phyloP scores from a whole-genome alignment of 2,797 vertebrate genomes.

The Fratercula arctica region DNA sequence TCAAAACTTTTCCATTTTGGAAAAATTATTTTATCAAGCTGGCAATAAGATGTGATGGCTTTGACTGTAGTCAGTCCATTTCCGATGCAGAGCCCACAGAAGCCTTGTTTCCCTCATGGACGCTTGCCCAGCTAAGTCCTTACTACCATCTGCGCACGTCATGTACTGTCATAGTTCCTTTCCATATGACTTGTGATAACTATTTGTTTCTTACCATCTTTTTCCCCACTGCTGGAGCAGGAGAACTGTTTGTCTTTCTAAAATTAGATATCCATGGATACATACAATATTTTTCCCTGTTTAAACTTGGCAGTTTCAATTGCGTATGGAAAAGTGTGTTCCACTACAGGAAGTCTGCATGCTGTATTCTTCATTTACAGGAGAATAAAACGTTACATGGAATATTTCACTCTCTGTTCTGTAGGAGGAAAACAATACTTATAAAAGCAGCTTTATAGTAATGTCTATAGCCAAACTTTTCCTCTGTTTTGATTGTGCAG shows the following conservation, averaged over 20 bases:
- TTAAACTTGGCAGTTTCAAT: conserved; percentile 21
- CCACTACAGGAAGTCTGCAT: conserved; percentile 10
- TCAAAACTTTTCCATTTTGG: neutral
- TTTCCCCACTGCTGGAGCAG: neutral
- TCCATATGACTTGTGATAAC: neutral
- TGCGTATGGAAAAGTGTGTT: neutral
- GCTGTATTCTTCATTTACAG: neutral
- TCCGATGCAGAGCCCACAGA: neutral
- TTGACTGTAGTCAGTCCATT: neutral
- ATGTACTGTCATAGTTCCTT: neutral
- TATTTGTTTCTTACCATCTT: conserved; percentile 6
- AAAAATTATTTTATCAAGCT: neutral
- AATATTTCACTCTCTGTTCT: neutral
- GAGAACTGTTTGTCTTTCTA: conserved; percentile 39
- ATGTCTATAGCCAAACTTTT: neutral
- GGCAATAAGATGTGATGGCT: neutral
- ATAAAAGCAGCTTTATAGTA: neutral
- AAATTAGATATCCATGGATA: conserved; percentile 48
- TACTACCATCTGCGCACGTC: fast-evolving
- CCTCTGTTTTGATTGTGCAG: neutral
- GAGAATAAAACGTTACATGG: conserved; percentile 21
- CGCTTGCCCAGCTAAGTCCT: neutral
- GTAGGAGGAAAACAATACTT: neutral
- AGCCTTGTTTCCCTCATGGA: neutral
- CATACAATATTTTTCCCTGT: conserved; percentile 31